Conservation (phyloP, 2,797 vertebrate species). For the Pipistrellus nathusii region DNA sequence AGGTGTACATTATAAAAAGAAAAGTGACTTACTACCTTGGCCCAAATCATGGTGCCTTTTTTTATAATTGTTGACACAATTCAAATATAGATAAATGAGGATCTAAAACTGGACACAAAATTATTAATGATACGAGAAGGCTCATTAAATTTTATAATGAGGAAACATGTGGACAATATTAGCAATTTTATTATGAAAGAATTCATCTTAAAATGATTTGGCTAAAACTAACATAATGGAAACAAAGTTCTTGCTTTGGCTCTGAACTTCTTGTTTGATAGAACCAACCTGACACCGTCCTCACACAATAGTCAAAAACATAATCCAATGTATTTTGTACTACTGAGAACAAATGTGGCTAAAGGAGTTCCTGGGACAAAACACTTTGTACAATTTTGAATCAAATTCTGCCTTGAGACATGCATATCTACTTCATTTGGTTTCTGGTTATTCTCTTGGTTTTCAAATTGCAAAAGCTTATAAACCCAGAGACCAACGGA, state of each 20-base stretch:
- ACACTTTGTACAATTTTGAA: conserved; percentile 67
- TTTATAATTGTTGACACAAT: not conserved
- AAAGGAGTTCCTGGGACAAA: conserved; percentile 56
- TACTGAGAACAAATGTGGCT: conserved; percentile 36
- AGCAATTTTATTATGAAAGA: conserved; percentile 13
- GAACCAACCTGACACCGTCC: not conserved
- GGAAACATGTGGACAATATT: not conserved
- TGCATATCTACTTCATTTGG: conserved; percentile 31
- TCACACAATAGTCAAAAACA: conserved; percentile 60
- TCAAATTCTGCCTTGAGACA: conserved; percentile 59
- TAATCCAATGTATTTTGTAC: conserved; percentile 43
- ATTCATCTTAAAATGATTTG: not conserved
- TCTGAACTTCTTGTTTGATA: not conserved
- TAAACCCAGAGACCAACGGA: conserved; percentile 4
- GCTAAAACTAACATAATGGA: not conserved
- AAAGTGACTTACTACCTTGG: not conserved
- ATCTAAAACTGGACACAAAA: not conserved
- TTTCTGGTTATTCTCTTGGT: conserved; percentile 55
- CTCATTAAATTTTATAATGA: conserved; percentile 29
- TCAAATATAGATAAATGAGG: not conserved
- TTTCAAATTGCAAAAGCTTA: conserved; percentile 63
- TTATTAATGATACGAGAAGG: not conserved
- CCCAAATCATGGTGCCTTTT: not conserved
- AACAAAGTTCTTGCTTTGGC: not conserved
- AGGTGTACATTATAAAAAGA: not conserved